Conservation (phyloP, 2,888 invertebrate genomes). For the Diloba caeruleocephala region DNA sequence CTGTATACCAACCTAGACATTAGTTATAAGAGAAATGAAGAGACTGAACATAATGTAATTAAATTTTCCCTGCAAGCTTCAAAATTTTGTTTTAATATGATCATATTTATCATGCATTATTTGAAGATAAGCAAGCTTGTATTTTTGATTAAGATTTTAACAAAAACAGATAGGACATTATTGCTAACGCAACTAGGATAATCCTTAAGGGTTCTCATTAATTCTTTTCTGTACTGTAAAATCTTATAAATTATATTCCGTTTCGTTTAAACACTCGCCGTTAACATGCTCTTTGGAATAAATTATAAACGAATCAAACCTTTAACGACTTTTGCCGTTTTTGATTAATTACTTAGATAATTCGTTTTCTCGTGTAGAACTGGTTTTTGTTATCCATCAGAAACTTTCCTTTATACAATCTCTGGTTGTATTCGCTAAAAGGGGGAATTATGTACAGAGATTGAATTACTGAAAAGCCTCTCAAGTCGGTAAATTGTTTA, state of each 20-base stretch:
- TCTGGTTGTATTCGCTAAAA: slow-evolving; percentile 61
- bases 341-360: slow-evolving; percentile 50
- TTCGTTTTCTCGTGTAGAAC: slow-evolving; percentile 45
- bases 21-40: slow-evolving; percentile 15
- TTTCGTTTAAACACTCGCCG: too few species aligned
- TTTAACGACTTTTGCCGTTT: slow-evolving; percentile 28
- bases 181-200: too few species aligned
- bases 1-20: slow-evolving; percentile 13
- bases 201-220: too few species aligned
- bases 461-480: slow-evolving; percentile 69
- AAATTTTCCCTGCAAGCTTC: slow-evolving; percentile 11
- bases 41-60: slow-evolving; percentile 14
- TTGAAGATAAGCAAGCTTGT: too few species aligned
- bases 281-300: slow-evolving; percentile 6
- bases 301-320: slow-evolving; percentile 22
- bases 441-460: slow-evolving; percentile 66
- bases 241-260: too few species aligned
- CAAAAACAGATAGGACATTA: too few species aligned
- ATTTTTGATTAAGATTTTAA: too few species aligned
- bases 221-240: too few species aligned
- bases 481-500: slow-evolving; percentile 66
- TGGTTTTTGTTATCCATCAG: slow-evolving; percentile 40
- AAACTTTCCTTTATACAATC: slow-evolving; percentile 63
- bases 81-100: slow-evolving; percentile 8
- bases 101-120: background rate